Evolutionary conservation across 1,140 invertebrate species (phyloP).

Genomic region (Alviniconcha marisindica): DNA sequence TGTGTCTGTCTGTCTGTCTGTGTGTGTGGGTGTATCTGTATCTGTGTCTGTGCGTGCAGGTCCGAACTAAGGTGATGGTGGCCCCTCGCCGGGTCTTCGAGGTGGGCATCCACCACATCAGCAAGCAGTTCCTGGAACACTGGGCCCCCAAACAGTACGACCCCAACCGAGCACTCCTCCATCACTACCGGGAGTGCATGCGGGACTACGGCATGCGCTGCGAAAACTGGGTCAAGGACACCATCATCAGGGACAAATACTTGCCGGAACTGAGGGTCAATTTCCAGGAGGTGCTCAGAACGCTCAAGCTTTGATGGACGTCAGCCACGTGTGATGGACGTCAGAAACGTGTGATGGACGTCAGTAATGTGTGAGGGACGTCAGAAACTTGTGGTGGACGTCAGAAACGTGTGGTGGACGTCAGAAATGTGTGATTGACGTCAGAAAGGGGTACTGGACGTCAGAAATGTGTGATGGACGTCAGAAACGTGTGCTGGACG

Average conservation of each 20-base stretch:
- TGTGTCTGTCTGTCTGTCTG: no score
- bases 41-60: slow-evolving; percentile 35
- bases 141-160: slow-evolving; percentile 50
- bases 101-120: slow-evolving; percentile 75
- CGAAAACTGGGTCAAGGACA: slow-evolving; percentile 52
- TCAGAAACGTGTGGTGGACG: not conserved
- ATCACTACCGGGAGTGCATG: slow-evolving; percentile 86
- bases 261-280: slow-evolving; percentile 24
- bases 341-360: not conserved
- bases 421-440: not conserved
- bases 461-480: not conserved
- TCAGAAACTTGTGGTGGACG: not conserved
- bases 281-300: not conserved
- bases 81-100: slow-evolving; percentile 70
- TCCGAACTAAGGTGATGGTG: slow-evolving; percentile 72
- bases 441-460: not conserved
- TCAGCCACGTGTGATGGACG: not conserved
- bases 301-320: not conserved
- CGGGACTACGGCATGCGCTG: slow-evolving; percentile 70
- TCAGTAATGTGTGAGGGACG: no score
- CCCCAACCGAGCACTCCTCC: slow-evolving; percentile 88
- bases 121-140: slow-evolving; percentile 61
- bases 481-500: no score
- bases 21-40: no score
- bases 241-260: slow-evolving; percentile 40